Evolutionary conservation across 2,888 invertebrate species (phyloP).

Genomic region (Octonoba sinensis): DNA sequence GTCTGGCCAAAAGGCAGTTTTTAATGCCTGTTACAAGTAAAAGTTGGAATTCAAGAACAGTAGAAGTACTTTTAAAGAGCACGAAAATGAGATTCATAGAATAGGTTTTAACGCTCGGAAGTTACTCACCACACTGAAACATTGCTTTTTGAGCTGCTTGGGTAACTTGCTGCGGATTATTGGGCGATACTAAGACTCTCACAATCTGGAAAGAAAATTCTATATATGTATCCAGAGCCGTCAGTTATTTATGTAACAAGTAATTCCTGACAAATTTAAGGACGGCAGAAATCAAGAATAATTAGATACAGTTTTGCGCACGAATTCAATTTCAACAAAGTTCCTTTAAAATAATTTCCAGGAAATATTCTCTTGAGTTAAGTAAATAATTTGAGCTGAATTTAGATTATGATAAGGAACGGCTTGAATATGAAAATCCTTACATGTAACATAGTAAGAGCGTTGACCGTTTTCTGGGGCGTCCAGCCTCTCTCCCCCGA

Average conservation of each 20-base stretch:
- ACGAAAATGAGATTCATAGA: no score
- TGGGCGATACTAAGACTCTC: conserved; percentile 91
- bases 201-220: conserved; percentile 74
- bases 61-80: no score
- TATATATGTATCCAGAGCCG: conserved; percentile 35
- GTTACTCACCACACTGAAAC: conserved; percentile 80
- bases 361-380: no score
- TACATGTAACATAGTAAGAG: conserved; percentile 91
- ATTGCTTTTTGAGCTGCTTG: conserved; percentile 88
- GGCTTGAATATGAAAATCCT: conserved; percentile 25
- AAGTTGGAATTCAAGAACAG: no score
- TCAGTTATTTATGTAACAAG: background rate
- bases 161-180: conserved; percentile 86
- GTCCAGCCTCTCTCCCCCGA: conserved; percentile 81
- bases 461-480: conserved; percentile 93
- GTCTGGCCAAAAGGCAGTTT: no score
- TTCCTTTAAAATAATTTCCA: no score
- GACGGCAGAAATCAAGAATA: no score
- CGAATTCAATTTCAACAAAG: background rate
- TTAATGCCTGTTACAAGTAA: no score
- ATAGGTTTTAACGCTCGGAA: background rate
- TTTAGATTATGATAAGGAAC: background rate
- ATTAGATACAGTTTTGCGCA: background rate
- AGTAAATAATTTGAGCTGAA: no score
- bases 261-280: no score